A percentile compares a stretch with the other conserved stretches of the same genome.
These are phyloP conservation scores for Sylvilagus floridanus DNA, from an alignment of 2,797 vertebrate species.

Conservation along the genomic window DNA sequence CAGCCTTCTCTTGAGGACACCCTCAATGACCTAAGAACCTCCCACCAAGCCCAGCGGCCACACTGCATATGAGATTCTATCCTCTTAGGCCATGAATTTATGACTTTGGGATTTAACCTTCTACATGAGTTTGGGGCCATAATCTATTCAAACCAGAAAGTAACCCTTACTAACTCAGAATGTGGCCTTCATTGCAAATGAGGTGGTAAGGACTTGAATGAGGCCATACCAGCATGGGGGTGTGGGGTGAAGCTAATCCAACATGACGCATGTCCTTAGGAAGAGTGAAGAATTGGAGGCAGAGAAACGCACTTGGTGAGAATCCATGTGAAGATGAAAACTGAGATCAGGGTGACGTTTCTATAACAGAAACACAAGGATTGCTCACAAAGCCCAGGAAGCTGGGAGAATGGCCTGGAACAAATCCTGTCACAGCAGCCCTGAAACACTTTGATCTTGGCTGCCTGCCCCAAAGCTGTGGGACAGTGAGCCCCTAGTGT, in stretches of 20 bases:
- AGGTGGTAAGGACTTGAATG: background rate
- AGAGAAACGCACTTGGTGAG: background rate
- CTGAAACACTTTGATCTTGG: background rate
- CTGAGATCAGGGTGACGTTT: rapidly evolving
- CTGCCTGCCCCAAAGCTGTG: background rate
- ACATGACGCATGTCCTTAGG: background rate
- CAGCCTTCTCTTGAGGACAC: no score
- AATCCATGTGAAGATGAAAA: background rate
- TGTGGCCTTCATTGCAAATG: background rate
- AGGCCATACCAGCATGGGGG: no score
- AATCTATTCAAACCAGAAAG: background rate
- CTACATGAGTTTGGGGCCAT: no score
- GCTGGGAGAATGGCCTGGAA: no score
- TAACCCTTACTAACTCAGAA: background rate
- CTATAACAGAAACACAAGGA: background rate
- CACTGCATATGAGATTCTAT: no score
- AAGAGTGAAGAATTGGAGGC: background rate
- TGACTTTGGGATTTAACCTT: no score
- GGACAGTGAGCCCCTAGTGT: background rate
- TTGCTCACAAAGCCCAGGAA: background rate
- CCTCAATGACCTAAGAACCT: no score
- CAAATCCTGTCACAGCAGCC: background rate
- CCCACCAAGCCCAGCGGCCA: no score
- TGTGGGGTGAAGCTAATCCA: background rate
- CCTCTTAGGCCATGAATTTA: no score